phyloP scores from a whole-genome alignment of 2,888 invertebrate genomes.

The Pimpla rufipes region DNA sequence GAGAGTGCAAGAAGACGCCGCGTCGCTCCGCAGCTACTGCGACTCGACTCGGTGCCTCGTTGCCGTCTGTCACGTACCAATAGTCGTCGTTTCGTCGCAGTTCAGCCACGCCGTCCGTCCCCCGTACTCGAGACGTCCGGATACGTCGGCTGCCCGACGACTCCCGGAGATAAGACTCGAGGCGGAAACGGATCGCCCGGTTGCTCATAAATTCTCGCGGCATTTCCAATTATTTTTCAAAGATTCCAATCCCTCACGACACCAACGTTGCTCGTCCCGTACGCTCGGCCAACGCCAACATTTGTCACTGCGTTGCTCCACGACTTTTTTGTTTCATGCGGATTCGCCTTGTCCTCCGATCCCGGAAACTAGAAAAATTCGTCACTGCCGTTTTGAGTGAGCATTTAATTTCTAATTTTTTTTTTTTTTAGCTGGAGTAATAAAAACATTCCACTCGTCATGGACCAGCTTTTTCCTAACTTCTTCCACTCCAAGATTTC shows the following conservation, averaged over 20 bases:
- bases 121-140: conserved; percentile 33
- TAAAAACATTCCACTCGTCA: too few species aligned
- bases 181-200: conserved; percentile 47
- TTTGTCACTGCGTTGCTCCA: conserved; percentile 17
- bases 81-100: conserved; percentile 56
- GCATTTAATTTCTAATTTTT: too few species aligned
- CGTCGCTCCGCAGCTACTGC: neutral
- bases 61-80: conserved; percentile 65
- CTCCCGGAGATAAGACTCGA: conserved; percentile 53
- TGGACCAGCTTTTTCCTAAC: too few species aligned
- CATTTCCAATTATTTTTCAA: conserved; percentile 63
- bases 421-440: too few species aligned
- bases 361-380: neutral
- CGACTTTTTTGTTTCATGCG: neutral
- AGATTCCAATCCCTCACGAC: conserved; percentile 29
- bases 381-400: neutral
- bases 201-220: conserved; percentile 61
- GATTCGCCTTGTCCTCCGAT: too few species aligned
- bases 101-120: conserved; percentile 33
- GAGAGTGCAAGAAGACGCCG: conserved; percentile 32
- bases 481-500: too few species aligned
- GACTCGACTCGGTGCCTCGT: conserved; percentile 1
- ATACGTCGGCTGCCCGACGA: neutral
- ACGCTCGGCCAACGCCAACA: neutral
- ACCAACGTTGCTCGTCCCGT: neutral